Evolutionary conservation across 2,797 vertebrate species (phyloP), one percentile per base, ranked within the genome.

Genomic region (Onychomys leucogaster): DNA sequence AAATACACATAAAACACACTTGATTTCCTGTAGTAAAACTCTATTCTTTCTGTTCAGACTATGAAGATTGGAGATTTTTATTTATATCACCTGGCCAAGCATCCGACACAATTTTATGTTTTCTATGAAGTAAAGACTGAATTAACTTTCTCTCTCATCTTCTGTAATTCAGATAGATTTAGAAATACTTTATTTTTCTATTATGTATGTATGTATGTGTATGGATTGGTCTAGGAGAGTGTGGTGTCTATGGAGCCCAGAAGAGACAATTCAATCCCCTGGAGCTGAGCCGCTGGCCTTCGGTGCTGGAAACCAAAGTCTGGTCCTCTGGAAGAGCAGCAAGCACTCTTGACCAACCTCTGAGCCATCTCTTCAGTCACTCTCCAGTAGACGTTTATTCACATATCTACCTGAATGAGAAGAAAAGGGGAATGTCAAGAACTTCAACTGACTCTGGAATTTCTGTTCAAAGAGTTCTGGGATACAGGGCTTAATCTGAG

Each of bases 61-160:
- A 32, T 73, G 92, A 92, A 94, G 84, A 88, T n/a, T 89, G 12
- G 71, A 0, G 71, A 69, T 78, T 95, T 89, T 80, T 94, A 96
- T 96, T 80, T 59, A 73, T 1, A 0, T 88, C 17, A 49, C 80
- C 85, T 89, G 23, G 92, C 29, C 78, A 52, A 83, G 91, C 37
- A 43, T 32, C 73, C 21, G 17, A 97, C 49, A 69, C 1, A n/a
- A 49, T 94, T 89, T 96, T 86, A 46, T 85, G n/a, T 78, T 96
- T 96, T 76, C 21, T 93, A 43, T 76, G 8, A 88, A 49, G 16
- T 85, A 89, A 95, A 96, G 71, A 46, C 55, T 41, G 82, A 89
- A 83, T 49, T 91, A 57, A 86, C 84, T 90, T 97, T 89, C 86
- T 93, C 37, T 91, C 34, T 69, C 10, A 59, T 46, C 3, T 52